Conservation (phyloP, 2,797 vertebrate genomes). For the Sebastes aleutianus region DNA sequence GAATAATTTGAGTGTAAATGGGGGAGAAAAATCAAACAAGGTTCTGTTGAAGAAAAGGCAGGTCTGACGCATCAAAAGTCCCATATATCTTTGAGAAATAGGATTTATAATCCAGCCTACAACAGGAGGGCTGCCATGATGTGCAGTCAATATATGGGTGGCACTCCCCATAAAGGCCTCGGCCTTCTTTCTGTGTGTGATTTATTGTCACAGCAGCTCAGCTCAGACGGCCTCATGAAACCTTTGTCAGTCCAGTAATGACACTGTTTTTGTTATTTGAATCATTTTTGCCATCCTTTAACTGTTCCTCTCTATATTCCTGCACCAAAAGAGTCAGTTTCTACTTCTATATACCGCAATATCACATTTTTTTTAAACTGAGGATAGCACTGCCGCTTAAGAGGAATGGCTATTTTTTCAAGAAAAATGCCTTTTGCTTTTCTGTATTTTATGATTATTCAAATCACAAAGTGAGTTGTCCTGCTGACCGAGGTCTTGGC, state of each 20-base stretch:
- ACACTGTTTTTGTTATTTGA: constrained; percentile 82
- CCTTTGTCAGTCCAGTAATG: constrained; percentile 84
- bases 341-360: neutral
- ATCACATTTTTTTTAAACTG: neutral
- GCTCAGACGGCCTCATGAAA: constrained; percentile 84
- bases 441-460: constrained; percentile 1
- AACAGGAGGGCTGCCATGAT: constrained; percentile 68
- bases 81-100: constrained; percentile 66
- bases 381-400: neutral
- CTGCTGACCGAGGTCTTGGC: neutral
- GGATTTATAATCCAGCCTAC: constrained; percentile 72
- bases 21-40: neutral
- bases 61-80: constrained; percentile 54
- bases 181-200: constrained; percentile 82
- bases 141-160: constrained; percentile 83
- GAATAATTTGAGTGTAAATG: constrained; percentile 11
- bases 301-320: constrained; percentile 2
- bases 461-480: constrained; percentile 1
- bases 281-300: constrained; percentile 53
- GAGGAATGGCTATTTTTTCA: neutral
- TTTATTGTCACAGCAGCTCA: constrained; percentile 82
- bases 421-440: neutral
- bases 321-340: neutral
- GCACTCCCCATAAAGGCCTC: constrained; percentile 82
- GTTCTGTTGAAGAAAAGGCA: constrained; percentile 25